A percentile compares a stretch with the other conserved stretches of the same genome.
Evolutionary conservation across 1,140 invertebrate species (phyloP).

Genomic region (Papilio glaucus): DNA sequence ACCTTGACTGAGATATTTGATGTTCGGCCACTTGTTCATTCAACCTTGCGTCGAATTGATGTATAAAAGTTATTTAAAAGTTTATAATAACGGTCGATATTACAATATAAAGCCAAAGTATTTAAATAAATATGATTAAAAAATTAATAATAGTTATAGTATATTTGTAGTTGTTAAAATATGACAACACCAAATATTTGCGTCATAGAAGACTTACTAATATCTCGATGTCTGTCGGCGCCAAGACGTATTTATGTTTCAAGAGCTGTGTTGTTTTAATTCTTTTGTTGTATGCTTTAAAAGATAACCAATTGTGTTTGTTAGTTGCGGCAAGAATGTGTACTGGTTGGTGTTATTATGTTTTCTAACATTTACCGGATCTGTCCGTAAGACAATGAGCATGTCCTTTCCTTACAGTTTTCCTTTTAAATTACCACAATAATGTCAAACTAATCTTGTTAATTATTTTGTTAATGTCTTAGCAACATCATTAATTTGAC

Average conservation of each 20-base stretch:
- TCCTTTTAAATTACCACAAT: no score
- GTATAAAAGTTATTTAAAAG: neutral
- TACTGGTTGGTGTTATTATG: no score
- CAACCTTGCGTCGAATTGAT: slow-evolving; percentile 5
- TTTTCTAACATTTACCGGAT: no score
- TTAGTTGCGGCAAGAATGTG: neutral
- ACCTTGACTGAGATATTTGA: slow-evolving; percentile 30
- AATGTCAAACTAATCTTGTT: no score
- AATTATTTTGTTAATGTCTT: no score
- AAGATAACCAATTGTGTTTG: neutral
- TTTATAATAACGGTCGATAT: no score
- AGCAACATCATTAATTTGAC: neutral
- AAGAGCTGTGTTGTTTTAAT: neutral
- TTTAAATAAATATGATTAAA: no score
- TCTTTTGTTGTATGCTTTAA: neutral
- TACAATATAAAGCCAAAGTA: no score
- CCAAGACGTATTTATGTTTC: neutral
- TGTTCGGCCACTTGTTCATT: slow-evolving; percentile 15
- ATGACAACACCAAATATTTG: neutral
- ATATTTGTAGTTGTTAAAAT: neutral
- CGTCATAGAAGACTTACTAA: neutral
- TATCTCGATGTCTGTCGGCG: neutral
- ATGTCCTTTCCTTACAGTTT: no score
- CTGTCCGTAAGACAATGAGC: no score
- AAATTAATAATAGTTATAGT: neutral